A percentile compares a stretch with the other conserved stretches of the same genome.
Conservation (phyloP, 2,888 invertebrate species). For the Parascotia fuliginaria region DNA sequence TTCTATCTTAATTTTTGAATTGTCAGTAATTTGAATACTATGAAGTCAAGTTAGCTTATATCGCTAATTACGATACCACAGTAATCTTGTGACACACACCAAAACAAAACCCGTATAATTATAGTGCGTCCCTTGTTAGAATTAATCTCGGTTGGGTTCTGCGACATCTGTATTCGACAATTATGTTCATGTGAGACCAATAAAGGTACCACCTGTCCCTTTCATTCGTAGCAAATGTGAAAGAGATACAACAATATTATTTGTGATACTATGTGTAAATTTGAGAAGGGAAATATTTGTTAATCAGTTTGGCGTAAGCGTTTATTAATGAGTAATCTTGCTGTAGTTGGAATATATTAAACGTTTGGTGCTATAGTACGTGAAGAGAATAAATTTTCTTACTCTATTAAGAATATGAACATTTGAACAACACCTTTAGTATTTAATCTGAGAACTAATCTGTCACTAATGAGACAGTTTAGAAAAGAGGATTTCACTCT, state of each 20-base stretch:
- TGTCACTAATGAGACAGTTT: no score
- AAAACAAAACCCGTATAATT: constrained; percentile 63
- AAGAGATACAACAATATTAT: constrained; percentile 30
- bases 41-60: no score
- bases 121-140: constrained; percentile 80
- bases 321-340: constrained; percentile 37
- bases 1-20: no score
- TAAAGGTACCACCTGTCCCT: constrained; percentile 39
- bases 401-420: no score
- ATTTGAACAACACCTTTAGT: no score
- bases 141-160: constrained; percentile 77
- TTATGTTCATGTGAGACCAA: constrained; percentile 76
- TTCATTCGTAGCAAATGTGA: constrained; percentile 27
- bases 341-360: constrained; percentile 10
- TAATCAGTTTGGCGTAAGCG: constrained; percentile 44
- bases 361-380: not conserved
- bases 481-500: no score
- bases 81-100: constrained; percentile 35
- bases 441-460: no score
- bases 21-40: no score
- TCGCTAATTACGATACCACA: not conserved
- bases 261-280: constrained; percentile 46
- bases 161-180: constrained; percentile 83
- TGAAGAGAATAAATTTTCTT: constrained; percentile 7
- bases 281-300: constrained; percentile 46